These are phyloP conservation scores for Osmerus mordax DNA, from an alignment of 2,113 vertebrate species.

Conservation along the genomic window DNA sequence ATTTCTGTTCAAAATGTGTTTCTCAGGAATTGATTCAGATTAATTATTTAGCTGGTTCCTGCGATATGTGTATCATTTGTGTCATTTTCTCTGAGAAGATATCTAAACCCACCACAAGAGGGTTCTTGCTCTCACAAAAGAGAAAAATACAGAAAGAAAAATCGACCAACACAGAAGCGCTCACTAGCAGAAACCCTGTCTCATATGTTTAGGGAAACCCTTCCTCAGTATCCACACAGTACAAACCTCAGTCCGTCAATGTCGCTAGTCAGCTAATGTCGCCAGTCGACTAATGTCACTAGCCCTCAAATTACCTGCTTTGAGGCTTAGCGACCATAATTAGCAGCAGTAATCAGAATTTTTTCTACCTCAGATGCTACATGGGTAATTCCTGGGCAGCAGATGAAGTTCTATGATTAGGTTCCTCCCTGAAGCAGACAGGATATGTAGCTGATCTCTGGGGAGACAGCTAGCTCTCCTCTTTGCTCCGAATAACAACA, in stretches of 20 bases:
- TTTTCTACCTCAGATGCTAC: not conserved
- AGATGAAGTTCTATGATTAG: not conserved
- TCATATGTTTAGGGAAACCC: too few species aligned
- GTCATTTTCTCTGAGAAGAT: conserved; percentile 21
- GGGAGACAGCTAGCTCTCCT: not conserved
- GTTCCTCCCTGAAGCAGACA: not conserved
- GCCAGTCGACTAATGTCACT: not conserved
- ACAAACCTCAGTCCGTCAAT: too few species aligned
- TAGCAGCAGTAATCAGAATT: conserved; percentile 9
- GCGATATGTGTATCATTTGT: too few species aligned
- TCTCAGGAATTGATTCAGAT: not conserved
- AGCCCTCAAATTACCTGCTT: not conserved
- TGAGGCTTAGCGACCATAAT: conserved; percentile 8
- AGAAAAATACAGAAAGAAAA: not conserved
- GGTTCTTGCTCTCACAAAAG: conserved; percentile 34
- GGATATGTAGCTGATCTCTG: not conserved
- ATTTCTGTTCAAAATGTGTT: not conserved
- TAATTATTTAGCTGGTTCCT: too few species aligned
- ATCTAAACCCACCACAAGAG: conserved; percentile 40
- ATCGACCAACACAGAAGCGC: too few species aligned
- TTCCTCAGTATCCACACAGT: too few species aligned
- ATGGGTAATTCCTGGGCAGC: not conserved
- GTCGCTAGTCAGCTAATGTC: too few species aligned
- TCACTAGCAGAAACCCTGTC: too few species aligned
- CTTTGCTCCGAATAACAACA: not conserved